phyloP scores from a whole-genome alignment of 2,797 vertebrate species.

The Hippopotamyrus pictus region DNA sequence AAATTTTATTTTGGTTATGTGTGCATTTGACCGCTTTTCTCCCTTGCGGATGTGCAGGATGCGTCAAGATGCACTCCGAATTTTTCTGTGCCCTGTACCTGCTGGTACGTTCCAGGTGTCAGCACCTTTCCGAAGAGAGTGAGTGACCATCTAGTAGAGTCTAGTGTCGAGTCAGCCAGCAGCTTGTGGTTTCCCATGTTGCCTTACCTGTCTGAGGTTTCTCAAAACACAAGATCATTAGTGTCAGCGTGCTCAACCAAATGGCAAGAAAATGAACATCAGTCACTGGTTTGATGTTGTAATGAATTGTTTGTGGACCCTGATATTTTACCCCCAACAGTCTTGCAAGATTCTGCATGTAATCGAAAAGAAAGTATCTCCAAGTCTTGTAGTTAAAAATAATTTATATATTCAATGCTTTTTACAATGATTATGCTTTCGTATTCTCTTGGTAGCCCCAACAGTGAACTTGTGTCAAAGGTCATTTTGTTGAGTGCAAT shows the following conservation, averaged over 20 bases:
- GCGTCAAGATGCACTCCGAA: too few relatives aligned
- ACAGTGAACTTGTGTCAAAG: constrained; percentile 50
- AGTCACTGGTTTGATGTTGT: constrained; percentile 21
- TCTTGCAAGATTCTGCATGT: constrained; percentile 32
- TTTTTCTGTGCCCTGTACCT: not conserved
- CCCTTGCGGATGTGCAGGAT: not conserved
- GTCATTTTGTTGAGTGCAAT: constrained; percentile 46
- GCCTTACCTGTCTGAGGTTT: constrained; percentile 25
- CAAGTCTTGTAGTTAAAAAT: constrained; percentile 31
- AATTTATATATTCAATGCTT: constrained; percentile 32
- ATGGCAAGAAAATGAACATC: constrained; percentile 26
- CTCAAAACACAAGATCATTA: constrained; percentile 21
- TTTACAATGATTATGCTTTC: constrained; percentile 15
- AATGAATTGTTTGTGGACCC: constrained; percentile 40
- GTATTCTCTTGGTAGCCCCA: constrained; percentile 22
- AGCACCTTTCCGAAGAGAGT: constrained; percentile 31
- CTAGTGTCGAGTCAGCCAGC: not conserved
- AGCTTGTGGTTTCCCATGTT: constrained; percentile 18
- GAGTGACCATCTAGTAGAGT: constrained; percentile 10
- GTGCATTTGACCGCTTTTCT: not conserved
- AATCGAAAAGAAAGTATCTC: constrained; percentile 34
- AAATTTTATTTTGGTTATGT: not conserved
- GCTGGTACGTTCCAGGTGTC: constrained; percentile 44
- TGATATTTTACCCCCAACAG: constrained; percentile 30
- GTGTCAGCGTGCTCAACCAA: constrained; percentile 31